Conservation (phyloP, 2,888 invertebrate species). For the Meta bourneti region DNA sequence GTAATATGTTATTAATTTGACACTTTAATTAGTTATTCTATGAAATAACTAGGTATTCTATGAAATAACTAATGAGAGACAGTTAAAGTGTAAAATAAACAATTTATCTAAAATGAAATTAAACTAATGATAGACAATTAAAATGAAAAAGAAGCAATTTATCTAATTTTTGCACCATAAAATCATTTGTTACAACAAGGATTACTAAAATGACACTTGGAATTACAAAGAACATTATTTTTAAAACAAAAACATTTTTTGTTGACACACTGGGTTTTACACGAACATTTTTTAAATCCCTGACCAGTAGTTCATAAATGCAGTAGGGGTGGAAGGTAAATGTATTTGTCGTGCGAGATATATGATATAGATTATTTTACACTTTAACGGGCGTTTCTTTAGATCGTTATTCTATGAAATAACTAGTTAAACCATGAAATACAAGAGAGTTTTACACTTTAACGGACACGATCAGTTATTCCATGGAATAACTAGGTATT, state of each 20-base stretch:
- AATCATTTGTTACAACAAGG: slow-evolving; percentile 55
- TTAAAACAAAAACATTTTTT: slow-evolving; percentile 70
- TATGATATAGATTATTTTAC: too few species aligned
- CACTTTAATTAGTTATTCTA: background rate
- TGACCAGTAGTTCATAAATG: slow-evolving; percentile 66
- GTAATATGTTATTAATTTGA: slow-evolving; percentile 40
- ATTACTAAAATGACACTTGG: too few species aligned
- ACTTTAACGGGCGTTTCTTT: too few species aligned
- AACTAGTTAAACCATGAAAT: slow-evolving; percentile 56
- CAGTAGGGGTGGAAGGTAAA: slow-evolving; percentile 62
- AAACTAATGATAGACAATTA: too few species aligned
- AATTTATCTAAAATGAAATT: too few species aligned
- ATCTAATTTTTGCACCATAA: too few species aligned
- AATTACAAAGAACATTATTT: background rate
- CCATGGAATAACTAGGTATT: slow-evolving; percentile 69
- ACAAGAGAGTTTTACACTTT: slow-evolving; percentile 65
- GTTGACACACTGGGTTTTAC: slow-evolving; percentile 71
- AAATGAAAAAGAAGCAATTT: too few species aligned
- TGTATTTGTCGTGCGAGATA: slow-evolving; percentile 51
- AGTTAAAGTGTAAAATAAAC: too few species aligned
- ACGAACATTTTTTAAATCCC: slow-evolving; percentile 70
- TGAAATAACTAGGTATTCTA: too few species aligned
- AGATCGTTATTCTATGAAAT: background rate
- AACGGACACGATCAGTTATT: slow-evolving; percentile 69
- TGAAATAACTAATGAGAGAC: too few species aligned